Evolutionary conservation across 2,888 invertebrate species (phyloP).

Genomic region (Phlogophora meticulosa): DNA sequence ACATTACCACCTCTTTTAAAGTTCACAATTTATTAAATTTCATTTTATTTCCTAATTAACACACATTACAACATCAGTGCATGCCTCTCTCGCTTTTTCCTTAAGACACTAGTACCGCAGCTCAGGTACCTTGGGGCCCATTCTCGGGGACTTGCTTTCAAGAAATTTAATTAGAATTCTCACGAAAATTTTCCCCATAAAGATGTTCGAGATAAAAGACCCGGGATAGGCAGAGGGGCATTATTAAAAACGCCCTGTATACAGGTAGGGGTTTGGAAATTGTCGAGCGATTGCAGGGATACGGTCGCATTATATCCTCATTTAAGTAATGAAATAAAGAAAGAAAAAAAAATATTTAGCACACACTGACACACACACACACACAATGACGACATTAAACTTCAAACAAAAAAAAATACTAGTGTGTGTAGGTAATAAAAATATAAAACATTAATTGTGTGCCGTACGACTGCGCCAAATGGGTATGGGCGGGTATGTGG

Average conservation of each 20-base stretch:
- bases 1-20: no score
- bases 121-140: conserved; percentile 58
- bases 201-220: conserved; percentile 83
- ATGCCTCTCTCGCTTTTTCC: conserved; percentile 46
- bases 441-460: no score
- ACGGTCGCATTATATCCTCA: not conserved
- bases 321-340: not conserved
- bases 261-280: conserved; percentile 1
- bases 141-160: conserved; percentile 77
- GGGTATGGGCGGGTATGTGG: no score
- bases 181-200: conserved; percentile 82
- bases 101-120: conserved; percentile 30
- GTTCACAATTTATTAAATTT: conserved; percentile 32
- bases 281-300: conserved; percentile 3
- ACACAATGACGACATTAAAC: no score
- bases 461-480: no score
- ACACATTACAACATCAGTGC: conserved; percentile 20
- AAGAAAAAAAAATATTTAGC: no score
- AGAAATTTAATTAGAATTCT: conserved; percentile 88
- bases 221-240: conserved; percentile 30
- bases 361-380: no score
- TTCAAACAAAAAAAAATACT: no score
- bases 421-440: no score
- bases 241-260: conserved; percentile 52
- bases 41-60: conserved; percentile 38